Conservation (phyloP, 2,113 vertebrate genomes). For the Poeciliopsis occidentalis region DNA sequence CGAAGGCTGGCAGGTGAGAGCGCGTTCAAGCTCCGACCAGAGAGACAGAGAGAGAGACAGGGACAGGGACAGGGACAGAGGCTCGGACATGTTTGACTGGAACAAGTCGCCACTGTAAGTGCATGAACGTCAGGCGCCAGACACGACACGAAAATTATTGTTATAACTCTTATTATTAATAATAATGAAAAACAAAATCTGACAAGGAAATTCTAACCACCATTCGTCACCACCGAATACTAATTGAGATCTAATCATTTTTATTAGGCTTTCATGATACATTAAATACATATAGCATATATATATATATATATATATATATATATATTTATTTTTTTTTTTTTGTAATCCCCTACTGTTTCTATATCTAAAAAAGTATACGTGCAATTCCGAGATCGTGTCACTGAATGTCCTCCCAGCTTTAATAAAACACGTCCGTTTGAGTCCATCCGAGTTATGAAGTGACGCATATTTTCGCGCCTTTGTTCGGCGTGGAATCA, state of each 20-base stretch:
- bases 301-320: too few species aligned
- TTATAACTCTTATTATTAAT: too few species aligned
- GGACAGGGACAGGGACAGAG: neutral
- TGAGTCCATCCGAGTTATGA: neutral
- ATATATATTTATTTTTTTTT: too few species aligned
- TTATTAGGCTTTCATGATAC: neutral
- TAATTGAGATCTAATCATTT: too few species aligned
- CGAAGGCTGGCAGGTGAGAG: constrained; percentile 95
- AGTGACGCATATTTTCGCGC: neutral
- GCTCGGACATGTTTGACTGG: neutral
- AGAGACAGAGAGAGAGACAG: too few species aligned
- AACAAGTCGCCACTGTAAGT: neutral
- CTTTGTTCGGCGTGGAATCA: neutral
- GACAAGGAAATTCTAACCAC: too few species aligned
- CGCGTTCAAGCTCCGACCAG: neutral
- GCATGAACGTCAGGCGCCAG: neutral
- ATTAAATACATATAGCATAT: neutral
- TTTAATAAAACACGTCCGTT: neutral
- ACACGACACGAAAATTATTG: too few species aligned
- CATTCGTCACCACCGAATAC: neutral
- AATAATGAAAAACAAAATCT: too few species aligned
- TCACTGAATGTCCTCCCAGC: too few species aligned
- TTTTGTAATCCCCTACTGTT: too few species aligned
- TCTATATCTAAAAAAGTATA: too few species aligned
- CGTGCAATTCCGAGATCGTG: too few species aligned